These are phyloP conservation scores for Hedya salicella DNA, from an alignment of 2,888 invertebrate species.

Conservation along the genomic window DNA sequence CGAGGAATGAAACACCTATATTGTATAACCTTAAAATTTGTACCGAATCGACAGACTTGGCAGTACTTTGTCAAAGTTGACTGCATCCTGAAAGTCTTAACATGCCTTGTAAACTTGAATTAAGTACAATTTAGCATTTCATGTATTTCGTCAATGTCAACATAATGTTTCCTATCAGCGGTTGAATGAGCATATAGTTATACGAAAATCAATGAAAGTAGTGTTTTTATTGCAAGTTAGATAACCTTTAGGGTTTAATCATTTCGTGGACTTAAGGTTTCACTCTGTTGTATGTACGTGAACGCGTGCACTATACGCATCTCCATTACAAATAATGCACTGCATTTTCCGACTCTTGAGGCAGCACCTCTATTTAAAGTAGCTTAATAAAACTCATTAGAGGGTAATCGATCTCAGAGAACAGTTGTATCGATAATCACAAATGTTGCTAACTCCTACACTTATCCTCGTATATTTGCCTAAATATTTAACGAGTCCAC, in stretches of 20 bases:
- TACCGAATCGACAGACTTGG: no score
- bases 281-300: slow-evolving; percentile 13
- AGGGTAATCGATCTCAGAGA: slow-evolving; percentile 72
- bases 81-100: no score
- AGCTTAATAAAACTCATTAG: slow-evolving; percentile 62
- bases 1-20: no score
- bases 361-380: slow-evolving; percentile 64
- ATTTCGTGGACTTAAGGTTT: slow-evolving; percentile 25
- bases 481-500: slow-evolving; percentile 23
- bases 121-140: no score
- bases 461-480: slow-evolving; percentile 16
- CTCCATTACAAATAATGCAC: slow-evolving; percentile 63
- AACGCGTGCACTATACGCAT: slow-evolving; percentile 31
- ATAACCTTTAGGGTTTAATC: slow-evolving; percentile 25
- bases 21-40: no score
- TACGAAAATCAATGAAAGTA: slow-evolving; percentile 3
- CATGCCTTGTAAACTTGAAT: no score
- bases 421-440: slow-evolving; percentile 58
- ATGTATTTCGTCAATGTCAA: background rate
- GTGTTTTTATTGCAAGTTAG: slow-evolving; percentile 22
- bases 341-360: slow-evolving; percentile 49
- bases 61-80: no score
- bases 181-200: background rate
- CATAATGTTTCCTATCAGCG: background rate
- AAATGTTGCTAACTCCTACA: slow-evolving; percentile 76